These are phyloP conservation scores for Camelus dromedarius DNA, from an alignment of 2,113 vertebrate species.

Conservation along the genomic window DNA sequence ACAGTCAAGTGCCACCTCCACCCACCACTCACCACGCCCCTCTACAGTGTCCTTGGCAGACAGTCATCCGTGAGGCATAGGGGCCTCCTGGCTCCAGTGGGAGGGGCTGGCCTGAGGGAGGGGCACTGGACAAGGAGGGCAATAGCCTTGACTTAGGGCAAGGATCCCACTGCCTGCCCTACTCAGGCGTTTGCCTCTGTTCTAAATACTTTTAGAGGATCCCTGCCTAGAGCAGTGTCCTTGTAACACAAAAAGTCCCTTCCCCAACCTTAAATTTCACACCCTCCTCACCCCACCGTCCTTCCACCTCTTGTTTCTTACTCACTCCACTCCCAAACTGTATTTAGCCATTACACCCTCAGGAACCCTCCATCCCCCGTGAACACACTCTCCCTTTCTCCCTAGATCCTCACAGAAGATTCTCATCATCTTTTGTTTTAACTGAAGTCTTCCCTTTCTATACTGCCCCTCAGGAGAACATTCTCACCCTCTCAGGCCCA, in stretches of 20 bases:
- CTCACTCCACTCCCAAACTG: neutral
- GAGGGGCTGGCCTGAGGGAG: no score
- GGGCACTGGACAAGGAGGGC: no score
- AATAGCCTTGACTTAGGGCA: neutral
- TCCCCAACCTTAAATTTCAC: neutral
- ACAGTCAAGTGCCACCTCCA: accelerated
- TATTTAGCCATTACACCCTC: neutral
- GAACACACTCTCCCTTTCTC: neutral
- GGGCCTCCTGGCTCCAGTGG: neutral
- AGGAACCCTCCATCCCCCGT: neutral
- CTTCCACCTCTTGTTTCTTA: neutral
- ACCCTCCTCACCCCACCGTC: neutral
- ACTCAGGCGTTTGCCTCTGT: neutral
- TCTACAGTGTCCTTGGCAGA: neutral
- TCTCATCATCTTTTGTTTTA: neutral
- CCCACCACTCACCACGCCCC: accelerated
- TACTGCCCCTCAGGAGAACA: neutral
- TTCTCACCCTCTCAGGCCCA: neutral
- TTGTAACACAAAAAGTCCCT: neutral
- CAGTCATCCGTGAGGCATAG: neutral
- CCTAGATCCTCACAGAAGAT: neutral
- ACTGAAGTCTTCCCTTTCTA: neutral
- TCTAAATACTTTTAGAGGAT: neutral
- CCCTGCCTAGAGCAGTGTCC: neutral
- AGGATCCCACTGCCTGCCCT: neutral